These are phyloP conservation scores for Sipha maydis DNA, from an alignment of 2,888 invertebrate species.

Conservation along the genomic window DNA sequence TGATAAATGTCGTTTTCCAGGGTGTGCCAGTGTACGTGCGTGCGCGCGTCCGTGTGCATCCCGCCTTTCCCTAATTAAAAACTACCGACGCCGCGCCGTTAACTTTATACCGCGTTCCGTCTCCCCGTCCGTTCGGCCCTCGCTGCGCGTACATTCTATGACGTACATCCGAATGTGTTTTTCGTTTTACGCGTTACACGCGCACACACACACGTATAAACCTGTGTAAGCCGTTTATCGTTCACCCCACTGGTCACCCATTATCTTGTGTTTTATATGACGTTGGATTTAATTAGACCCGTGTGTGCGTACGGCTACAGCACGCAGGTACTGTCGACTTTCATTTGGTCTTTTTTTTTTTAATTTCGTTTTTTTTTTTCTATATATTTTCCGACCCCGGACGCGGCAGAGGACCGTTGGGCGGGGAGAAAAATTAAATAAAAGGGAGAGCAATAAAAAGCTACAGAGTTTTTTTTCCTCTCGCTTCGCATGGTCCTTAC, in stretches of 20 bases:
- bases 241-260: slow-evolving; percentile 50
- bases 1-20: slow-evolving; percentile 62
- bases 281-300: slow-evolving; percentile 57
- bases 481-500: neutral
- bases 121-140: neutral
- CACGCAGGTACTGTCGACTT: neutral
- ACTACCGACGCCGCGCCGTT: slow-evolving; percentile 54
- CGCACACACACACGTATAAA: neutral
- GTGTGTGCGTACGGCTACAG: neutral
- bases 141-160: neutral
- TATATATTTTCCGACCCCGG: neutral
- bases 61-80: slow-evolving; percentile 60
- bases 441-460: slow-evolving; percentile 49
- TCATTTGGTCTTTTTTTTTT: slow-evolving; percentile 17
- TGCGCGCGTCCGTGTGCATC: neutral
- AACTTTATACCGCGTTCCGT: slow-evolving; percentile 29
- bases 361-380: neutral
- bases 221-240: slow-evolving; percentile 60
- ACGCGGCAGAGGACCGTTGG: neutral
- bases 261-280: slow-evolving; percentile 59
- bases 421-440: slow-evolving; percentile 29
- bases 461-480: neutral
- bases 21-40: neutral
- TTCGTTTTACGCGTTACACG: neutral
- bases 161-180: neutral